Base-by-base conservation (phyloP, 2,113 vertebrate genomes). In the Peromyscus leucopus region DNA sequence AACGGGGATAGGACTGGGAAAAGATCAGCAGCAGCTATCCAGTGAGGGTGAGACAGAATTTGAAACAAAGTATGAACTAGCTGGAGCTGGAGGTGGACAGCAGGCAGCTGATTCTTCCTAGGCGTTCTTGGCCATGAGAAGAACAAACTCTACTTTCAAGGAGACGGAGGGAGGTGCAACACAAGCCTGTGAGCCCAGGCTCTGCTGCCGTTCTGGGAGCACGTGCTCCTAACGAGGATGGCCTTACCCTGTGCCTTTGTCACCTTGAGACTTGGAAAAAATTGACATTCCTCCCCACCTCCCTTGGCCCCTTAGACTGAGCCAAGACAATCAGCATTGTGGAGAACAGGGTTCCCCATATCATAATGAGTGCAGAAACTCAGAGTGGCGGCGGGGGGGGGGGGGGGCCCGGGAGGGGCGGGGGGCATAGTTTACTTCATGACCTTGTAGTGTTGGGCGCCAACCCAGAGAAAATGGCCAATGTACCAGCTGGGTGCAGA, bases 1-100 rank as follows among this genome's bases (percentile, higher is more conserved):
- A 2, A 11, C 36, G 55, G 51, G 86, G 33, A 7, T 5, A 10
- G 0, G 21, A 4, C 1, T 61, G 57, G 8, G 36, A 21, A 15
- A 33, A 57, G 16, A 57, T 42, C 33, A 21, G 51, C 33, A 13
- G 22, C 39, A 15, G 33, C 33, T 80, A 48, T 39, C 2, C 26
- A 61, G 71, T 1, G 94, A 36, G 84, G n/a, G 15, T 24, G 59
- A 91, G 63, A 80, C 39, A 72, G 51, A n/a, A 84, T 55, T 51
- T 33, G 42, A 33, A 82, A 83, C 69, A 89, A n/a, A 82, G n/a
- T 6, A 39, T 71, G 90, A 86, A 39, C 19, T 42, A 86, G 17
- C 79, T 86, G 36, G 74, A 71, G 76, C 51, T 28, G 59, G 46
- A 48, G 46, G 46, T 91, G 86, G 75, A 33, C 55, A 5, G 19